A percentile compares a stretch with the other conserved stretches of the same genome.
Conservation (phyloP, 2,797 vertebrate genomes). For the Tapirus indicus region DNA sequence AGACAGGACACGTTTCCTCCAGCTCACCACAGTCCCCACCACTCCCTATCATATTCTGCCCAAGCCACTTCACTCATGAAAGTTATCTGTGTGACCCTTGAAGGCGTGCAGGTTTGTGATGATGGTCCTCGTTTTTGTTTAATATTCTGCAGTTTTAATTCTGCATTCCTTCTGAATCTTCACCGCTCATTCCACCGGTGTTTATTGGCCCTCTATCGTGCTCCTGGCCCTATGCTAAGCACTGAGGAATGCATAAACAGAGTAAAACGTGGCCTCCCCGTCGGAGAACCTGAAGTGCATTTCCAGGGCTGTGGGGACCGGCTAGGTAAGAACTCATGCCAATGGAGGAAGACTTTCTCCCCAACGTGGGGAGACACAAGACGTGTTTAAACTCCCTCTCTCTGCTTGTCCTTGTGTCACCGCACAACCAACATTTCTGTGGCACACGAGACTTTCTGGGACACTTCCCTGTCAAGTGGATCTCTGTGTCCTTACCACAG, state of each 20-base stretch:
- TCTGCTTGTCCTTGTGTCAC: neutral
- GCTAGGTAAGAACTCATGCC: neutral
- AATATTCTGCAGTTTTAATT: neutral
- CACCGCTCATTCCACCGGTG: neutral
- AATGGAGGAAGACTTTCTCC: neutral
- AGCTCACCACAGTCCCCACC: neutral
- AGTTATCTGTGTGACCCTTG: neutral
- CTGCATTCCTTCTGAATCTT: neutral
- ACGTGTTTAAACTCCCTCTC: neutral
- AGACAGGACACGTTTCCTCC: neutral
- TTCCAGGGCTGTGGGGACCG: neutral
- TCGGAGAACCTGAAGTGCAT: neutral
- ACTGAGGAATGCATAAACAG: neutral
- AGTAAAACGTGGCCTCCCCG: neutral
- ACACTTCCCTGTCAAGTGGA: neutral
- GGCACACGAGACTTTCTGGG: neutral
- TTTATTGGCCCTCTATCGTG: neutral
- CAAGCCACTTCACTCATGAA: neutral
- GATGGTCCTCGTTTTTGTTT: neutral
- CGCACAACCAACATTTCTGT: neutral
- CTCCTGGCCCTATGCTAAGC: neutral
- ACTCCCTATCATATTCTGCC: rapidly evolving
- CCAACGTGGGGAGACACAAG: neutral
- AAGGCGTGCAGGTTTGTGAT: neutral
- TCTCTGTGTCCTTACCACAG: neutral